Base-by-base conservation (phyloP, 2,797 vertebrate genomes). In the Staurois parvus region DNA sequence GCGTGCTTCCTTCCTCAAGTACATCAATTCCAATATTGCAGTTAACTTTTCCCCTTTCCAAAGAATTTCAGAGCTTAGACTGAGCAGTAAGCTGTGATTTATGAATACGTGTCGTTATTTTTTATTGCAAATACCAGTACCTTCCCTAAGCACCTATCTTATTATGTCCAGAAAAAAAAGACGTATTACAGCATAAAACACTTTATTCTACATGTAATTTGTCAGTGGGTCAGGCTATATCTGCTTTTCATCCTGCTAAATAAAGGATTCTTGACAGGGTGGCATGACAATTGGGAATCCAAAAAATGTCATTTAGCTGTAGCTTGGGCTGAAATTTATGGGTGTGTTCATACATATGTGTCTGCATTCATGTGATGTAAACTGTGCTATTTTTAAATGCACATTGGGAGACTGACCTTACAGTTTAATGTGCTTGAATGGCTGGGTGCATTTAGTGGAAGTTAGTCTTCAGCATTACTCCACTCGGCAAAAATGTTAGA, bases 111-210 rank as follows among this genome's bases (percentile, higher is more conserved):
- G 69, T 73, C 81, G 64, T 82, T 86, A 75, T 83, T 83, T 78
- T 83, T 87, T 83, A 79, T 87, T 87, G 85, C 68, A 42, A 77
- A 87, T 79, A 83, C 69, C 81, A 84, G 85, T 66, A 70, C 81
- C 81, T 87, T 84, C 81, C 85, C 85, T 75, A 59, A 84, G 81
- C 85, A 74, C 85, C 85, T 79, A 79, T 87, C 85, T 74, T 83
- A 83, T 83, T 84, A 83, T 87, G 81, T 87, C 81, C 72, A 74
- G 42, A 56, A 56, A 67, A 56, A 67, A 74, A 87, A 87, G 81
- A 87, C 78, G 42, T 83, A 87, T 87, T 83, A 69, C 68, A 59
- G 29, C 85, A 79, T 83, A 87, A 87, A 87, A 87, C 85, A 87
- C 81, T 87, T n/a, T 84, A 79, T 79, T 72, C 70, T 87, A 29